These are phyloP conservation scores for Drosophila rhopaloa DNA, from an alignment of 1,140 invertebrate genomes.

Conservation along the genomic window DNA sequence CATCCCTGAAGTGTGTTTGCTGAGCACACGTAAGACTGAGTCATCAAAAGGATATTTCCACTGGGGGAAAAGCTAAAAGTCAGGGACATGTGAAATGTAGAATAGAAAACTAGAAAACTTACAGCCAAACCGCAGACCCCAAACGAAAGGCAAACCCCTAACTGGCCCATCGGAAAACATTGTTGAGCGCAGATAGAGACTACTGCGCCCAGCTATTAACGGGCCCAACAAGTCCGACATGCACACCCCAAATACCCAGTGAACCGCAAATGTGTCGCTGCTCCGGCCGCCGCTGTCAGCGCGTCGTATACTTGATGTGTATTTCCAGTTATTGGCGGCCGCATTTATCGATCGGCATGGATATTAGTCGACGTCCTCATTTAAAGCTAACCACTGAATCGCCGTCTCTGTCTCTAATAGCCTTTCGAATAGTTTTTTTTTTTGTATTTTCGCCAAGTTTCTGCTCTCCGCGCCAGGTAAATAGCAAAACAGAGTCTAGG, in stretches of 20 bases:
- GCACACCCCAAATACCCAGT: slow-evolving; percentile 66
- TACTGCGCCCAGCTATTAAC: slow-evolving; percentile 29
- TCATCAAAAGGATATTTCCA: slow-evolving; percentile 21
- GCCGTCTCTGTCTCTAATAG: slow-evolving; percentile 38
- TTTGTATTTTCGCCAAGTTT: slow-evolving; percentile 43
- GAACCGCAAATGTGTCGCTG: slow-evolving; percentile 64
- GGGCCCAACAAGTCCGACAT: slow-evolving; percentile 19
- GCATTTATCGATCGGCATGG: slow-evolving; percentile 79
- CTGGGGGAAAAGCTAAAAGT: slow-evolving; percentile 1
- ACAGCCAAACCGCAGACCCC: slow-evolving; percentile 18
- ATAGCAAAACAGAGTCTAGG: slow-evolving; percentile 11
- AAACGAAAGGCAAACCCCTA: slow-evolving; percentile 6
- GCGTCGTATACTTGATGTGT: slow-evolving; percentile 77
- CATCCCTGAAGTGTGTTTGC: background rate
- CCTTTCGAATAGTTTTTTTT: slow-evolving; percentile 42
- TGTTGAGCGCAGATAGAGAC: slow-evolving; percentile 27
- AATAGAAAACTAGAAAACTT: slow-evolving; percentile 10
- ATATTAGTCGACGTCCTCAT: slow-evolving; percentile 77
- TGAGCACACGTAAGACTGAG: slow-evolving; percentile 9
- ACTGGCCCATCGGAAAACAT: slow-evolving; percentile 20
- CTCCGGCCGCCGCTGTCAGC: slow-evolving; percentile 47
- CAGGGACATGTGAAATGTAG: slow-evolving; percentile 3
- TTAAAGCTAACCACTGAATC: slow-evolving; percentile 50
- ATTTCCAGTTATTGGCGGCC: slow-evolving; percentile 72
- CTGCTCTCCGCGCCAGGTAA: slow-evolving; percentile 11